Evolutionary conservation across 2,113 vertebrate species (phyloP).

Genomic region (Turnix velox): DNA sequence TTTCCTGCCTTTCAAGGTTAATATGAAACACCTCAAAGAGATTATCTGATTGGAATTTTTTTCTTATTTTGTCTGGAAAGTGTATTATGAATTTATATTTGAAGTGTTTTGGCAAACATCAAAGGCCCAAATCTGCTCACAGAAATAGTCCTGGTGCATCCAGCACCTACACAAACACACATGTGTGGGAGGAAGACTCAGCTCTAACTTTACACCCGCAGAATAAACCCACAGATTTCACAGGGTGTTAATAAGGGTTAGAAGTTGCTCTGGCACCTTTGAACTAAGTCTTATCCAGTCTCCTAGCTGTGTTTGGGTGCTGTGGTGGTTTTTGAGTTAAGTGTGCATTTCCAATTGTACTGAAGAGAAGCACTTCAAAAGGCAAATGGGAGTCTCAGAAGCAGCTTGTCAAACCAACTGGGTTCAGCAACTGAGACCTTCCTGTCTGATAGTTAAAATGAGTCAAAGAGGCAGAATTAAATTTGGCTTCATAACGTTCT

Average conservation of each 20-base stretch:
- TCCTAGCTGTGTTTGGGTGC: neutral
- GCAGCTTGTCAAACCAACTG: neutral
- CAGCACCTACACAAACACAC: neutral
- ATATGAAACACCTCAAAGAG: slow-evolving; percentile 54
- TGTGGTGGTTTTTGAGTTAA: neutral
- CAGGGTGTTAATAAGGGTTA: neutral
- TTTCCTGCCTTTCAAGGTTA: slow-evolving; percentile 61
- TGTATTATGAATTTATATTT: neutral
- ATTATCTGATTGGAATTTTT: slow-evolving; percentile 18
- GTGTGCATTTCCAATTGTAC: neutral
- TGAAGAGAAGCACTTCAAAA: neutral
- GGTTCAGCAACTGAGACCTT: neutral
- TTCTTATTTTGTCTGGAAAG: slow-evolving; percentile 8
- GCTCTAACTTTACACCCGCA: neutral
- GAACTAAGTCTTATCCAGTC: neutral
- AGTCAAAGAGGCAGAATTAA: neutral
- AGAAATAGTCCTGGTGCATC: neutral
- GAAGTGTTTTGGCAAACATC: slow-evolving; percentile 6
- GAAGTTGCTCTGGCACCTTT: neutral
- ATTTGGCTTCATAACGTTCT: neutral
- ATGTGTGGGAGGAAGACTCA: neutral
- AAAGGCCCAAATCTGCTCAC: neutral
- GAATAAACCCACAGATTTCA: neutral
- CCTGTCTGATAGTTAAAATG: neutral
- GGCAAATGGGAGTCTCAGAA: neutral